Evolutionary conservation across 2,797 vertebrate genomes (phyloP).

Genomic region (Mormyrus proboscirostris): DNA sequence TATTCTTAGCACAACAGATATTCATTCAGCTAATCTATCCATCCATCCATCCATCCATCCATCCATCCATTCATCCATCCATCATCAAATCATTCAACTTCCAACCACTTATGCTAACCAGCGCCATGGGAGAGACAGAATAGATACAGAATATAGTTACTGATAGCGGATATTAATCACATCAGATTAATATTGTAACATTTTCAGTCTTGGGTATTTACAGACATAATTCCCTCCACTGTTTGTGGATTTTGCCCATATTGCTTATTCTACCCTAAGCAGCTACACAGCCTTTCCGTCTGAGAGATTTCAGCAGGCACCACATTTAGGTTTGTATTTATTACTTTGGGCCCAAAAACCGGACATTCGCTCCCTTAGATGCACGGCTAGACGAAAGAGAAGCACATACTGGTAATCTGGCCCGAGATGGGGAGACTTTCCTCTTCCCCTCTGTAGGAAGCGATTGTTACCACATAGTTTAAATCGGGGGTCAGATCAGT

Average conservation of each 20-base stretch:
- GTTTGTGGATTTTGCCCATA: background rate
- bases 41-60: too few species aligned
- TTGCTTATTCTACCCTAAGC: background rate
- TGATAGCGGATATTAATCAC: background rate
- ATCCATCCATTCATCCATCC: background rate
- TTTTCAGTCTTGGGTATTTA: background rate
- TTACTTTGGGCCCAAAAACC: background rate
- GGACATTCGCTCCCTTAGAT: background rate
- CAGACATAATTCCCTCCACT: background rate
- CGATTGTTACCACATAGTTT: constrained; percentile 78
- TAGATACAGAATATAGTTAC: background rate
- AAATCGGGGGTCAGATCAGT: constrained; percentile 73
- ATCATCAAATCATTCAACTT: background rate
- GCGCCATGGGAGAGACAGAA: background rate
- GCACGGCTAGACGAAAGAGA: background rate
- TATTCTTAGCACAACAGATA: background rate
- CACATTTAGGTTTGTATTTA: background rate
- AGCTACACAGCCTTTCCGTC: background rate
- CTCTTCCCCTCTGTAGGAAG: constrained; percentile 68
- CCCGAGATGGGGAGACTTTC: constrained; percentile 85
- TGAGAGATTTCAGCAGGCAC: background rate
- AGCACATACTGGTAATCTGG: constrained; percentile 83
- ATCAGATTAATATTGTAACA: background rate
- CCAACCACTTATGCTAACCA: background rate
- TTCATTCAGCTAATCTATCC: background rate